Base-by-base conservation (phyloP, 2,113 vertebrate species). In the Cervus canadensis region DNA sequence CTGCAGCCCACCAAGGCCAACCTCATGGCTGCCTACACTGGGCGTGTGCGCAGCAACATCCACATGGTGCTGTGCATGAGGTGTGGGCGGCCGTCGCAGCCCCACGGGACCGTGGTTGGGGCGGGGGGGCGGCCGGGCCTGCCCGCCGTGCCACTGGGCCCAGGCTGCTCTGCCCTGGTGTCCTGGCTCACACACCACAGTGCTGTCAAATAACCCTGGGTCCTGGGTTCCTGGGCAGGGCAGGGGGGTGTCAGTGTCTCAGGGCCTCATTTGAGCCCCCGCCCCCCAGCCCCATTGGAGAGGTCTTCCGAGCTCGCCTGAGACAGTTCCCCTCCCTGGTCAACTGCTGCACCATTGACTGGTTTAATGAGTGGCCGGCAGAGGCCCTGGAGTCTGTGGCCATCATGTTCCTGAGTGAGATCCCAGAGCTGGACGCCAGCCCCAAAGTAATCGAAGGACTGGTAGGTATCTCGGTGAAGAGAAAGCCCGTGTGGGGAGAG, bases 51-150 rank as follows among this genome's bases (percentile, higher is more conserved):
- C 91, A 99, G 97, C 95, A 99, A 99, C 94, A 99, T 99, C 97
- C 99, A 99, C 95, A 98, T 99, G 96, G 99, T 99, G 57, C 98
- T 99, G 54, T 99, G 99, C 98, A 99, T 99, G 99, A 99, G 99
- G 99, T 99, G 97, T 3, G 79, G 11, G 40, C 43, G 36, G 59
- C 15, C 3, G 0, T 26, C 1, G 0, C 21, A 14, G 81, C 54
- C 82, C 15, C 0, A 0, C 33, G 7, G 85, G 71, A 33, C n/a
- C 4, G 33, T 8, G 81, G 23, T 25, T 17, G 40, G 62, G 56
- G 57, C 0, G 3, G 62, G 62, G 50, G n/a, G 36, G 36, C 36
- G 36, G 36, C 36, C 36, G 8, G 91, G 76, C 15, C 40, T 71
- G 19, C 76, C 28, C 45, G 23, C 33, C 50, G 8, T 26, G 3